A percentile compares a stretch with the other conserved stretches of the same genome.
phyloP scores from a whole-genome alignment of 2,888 invertebrate species.

The Eilema griseolum region DNA sequence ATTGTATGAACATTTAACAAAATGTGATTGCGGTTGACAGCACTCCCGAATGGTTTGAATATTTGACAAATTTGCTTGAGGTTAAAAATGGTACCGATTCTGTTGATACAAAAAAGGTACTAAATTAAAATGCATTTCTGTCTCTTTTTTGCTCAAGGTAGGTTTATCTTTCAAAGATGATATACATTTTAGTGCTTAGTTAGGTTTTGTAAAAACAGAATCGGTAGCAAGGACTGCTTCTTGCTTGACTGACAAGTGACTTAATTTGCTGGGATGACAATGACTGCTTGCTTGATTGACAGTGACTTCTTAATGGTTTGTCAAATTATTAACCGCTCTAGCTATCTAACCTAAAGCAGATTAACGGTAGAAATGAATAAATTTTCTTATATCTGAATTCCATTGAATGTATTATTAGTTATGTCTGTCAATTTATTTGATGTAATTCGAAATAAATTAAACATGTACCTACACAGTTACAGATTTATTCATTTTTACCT shows the following conservation, averaged over 20 bases:
- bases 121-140: background rate
- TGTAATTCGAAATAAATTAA: background rate
- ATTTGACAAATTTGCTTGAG: conserved; percentile 6
- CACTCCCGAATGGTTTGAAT: conserved; percentile 6
- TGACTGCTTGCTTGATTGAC: conserved; percentile 8
- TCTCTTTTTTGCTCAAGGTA: background rate
- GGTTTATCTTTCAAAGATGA: too few species aligned
- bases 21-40: background rate
- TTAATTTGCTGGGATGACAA: conserved; percentile 2
- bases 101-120: background rate
- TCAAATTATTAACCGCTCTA: conserved; percentile 4
- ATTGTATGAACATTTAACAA: conserved; percentile 3
- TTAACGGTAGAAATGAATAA: conserved; percentile 2
- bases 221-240: background rate
- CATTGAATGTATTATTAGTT: too few species aligned
- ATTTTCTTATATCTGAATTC: background rate
- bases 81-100: background rate
- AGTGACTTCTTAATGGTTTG: background rate
- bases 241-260: background rate
- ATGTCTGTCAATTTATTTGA: background rate
- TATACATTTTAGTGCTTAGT: background rate
- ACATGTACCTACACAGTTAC: too few species aligned
- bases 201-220: background rate
- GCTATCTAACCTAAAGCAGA: background rate
- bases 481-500: background rate